Percentiles rank a stretch among this genome's conserved stretches.
Conservation (phyloP, 1,140 invertebrate species). For the Drosophila guanche region DNA sequence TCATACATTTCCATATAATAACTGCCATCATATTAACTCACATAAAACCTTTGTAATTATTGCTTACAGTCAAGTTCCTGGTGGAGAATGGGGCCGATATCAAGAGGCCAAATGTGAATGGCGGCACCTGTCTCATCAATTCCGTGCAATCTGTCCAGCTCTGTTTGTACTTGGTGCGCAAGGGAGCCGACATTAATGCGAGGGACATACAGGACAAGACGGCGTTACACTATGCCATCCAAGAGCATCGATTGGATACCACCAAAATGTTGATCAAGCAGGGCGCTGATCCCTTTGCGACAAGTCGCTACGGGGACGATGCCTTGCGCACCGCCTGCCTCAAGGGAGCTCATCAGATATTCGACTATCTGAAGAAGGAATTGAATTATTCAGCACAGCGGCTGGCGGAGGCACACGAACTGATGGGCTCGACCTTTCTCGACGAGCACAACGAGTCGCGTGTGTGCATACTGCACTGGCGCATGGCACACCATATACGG, state of each 20-base stretch:
- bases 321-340: conserved; percentile 95
- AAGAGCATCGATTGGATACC: conserved; percentile 94
- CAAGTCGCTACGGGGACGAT: conserved; percentile 93
- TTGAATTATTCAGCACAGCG: conserved; percentile 87
- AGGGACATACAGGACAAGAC: conserved; percentile 95
- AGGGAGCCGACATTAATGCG: conserved; percentile 93
- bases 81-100: conserved; percentile 94
- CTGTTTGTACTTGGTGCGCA: conserved; percentile 91
- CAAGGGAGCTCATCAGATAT: conserved; percentile 93
- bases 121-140: conserved; percentile 97
- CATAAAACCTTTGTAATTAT: not conserved
- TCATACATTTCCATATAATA: not conserved
- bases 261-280: conserved; percentile 91
- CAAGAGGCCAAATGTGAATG: conserved; percentile 93
- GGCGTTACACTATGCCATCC: conserved; percentile 96
- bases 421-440: conserved; percentile 89
- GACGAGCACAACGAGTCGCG: conserved; percentile 91
- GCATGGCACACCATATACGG: conserved; percentile 86
- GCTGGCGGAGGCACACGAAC: conserved; percentile 92
- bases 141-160: conserved; percentile 93
- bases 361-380: conserved; percentile 89
- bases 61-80: conserved; percentile 88
- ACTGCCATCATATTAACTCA: not conserved
- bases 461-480: conserved; percentile 88
- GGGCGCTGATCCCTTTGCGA: conserved; percentile 91